Percentiles rank a stretch among this genome's conserved stretches.
Conservation (phyloP, 2,888 invertebrate species). For the Dicranocentrus wangi region DNA sequence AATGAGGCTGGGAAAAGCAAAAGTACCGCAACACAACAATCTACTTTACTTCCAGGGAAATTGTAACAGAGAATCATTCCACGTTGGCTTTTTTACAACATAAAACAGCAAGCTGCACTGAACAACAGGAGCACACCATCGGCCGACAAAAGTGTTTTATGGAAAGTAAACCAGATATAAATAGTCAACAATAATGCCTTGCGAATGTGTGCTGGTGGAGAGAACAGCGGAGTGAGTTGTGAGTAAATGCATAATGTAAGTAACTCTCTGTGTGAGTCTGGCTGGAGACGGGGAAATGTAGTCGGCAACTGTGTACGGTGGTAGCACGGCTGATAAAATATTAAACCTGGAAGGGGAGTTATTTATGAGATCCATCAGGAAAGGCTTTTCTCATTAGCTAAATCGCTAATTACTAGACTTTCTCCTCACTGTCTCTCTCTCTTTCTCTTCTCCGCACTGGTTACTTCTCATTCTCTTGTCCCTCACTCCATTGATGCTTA, state of each 20-base stretch:
- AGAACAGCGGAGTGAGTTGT: constrained; percentile 32
- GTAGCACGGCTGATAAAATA: constrained; percentile 65
- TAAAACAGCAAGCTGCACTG: constrained; percentile 18
- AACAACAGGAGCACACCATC: constrained; percentile 24
- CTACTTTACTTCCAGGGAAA: constrained; percentile 26
- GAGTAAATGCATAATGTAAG: constrained; percentile 46
- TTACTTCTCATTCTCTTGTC: constrained; percentile 15
- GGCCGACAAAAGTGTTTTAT: constrained; percentile 57
- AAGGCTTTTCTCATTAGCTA: constrained; percentile 69
- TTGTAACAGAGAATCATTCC: constrained; percentile 17
- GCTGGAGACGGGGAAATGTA: not conserved
- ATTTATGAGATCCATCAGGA: constrained; percentile 68
- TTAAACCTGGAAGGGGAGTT: constrained; percentile 68
- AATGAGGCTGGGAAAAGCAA: constrained; percentile 30
- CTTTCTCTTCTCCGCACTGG: constrained; percentile 10
- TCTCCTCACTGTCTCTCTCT: constrained; percentile 42
- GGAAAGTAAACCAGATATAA: constrained; percentile 58
- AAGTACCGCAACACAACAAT: constrained; percentile 32
- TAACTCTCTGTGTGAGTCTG: not conserved
- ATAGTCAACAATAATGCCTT: constrained; percentile 48
- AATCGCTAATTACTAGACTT: constrained; percentile 68
- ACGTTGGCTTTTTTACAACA: not conserved
- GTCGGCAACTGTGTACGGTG: not conserved
- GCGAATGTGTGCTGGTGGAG: constrained; percentile 39
- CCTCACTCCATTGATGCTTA: constrained; percentile 16